Percentiles rank a stretch among this genome's conserved stretches.
Conservation (phyloP, 2,113 vertebrate species). For the Neolamprologus brichardi region DNA sequence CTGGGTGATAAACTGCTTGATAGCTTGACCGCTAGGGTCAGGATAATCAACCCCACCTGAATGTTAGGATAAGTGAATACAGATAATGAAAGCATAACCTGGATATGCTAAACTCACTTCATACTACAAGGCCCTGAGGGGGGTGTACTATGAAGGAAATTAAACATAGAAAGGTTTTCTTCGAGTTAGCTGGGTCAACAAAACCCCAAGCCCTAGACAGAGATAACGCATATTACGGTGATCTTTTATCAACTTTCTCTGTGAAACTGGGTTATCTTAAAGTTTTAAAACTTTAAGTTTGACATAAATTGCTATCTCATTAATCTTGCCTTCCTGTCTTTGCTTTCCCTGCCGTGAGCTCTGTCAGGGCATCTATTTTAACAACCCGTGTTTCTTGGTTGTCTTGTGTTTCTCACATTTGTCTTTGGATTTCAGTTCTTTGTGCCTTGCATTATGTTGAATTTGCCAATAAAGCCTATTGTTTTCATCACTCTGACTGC, state of each 20-base stretch:
- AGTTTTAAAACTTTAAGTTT: not conserved
- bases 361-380: not conserved
- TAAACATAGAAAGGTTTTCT: not conserved
- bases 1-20: not conserved
- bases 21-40: not conserved
- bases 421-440: not conserved
- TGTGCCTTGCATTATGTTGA: not conserved
- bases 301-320: not conserved
- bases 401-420: not conserved
- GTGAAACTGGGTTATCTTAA: not conserved
- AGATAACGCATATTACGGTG: not conserved
- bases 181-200: not conserved
- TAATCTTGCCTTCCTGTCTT: not conserved
- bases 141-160: not conserved
- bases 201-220: not conserved
- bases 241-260: not conserved
- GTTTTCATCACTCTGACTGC: not conserved
- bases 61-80: not conserved
- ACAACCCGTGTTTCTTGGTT: not conserved
- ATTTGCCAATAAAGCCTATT: not conserved
- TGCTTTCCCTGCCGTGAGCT: not conserved
- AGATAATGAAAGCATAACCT: not conserved
- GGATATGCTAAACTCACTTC: not conserved
- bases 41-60: not conserved
- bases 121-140: not conserved